A percentile compares a stretch with the other conserved stretches of the same genome.
Conservation (phyloP, 1,140 invertebrate genomes). For the Trichogramma pretiosum region DNA sequence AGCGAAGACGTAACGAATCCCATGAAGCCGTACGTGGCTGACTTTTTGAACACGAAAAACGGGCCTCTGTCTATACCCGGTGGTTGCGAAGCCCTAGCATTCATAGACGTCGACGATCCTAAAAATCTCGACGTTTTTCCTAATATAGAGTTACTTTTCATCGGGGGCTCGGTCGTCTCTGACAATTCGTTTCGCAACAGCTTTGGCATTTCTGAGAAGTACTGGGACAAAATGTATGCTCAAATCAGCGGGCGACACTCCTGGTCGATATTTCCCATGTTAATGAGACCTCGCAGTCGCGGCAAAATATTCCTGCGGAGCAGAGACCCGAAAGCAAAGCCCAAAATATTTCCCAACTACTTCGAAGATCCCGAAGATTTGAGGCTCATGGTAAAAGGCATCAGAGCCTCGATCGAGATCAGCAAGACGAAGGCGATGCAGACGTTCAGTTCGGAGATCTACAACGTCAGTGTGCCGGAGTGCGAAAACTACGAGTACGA, state of each 20-base stretch:
- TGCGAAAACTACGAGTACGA: slow-evolving; percentile 56
- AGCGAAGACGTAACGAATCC: slow-evolving; percentile 20
- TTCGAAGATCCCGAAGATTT: slow-evolving; percentile 58
- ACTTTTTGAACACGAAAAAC: slow-evolving; percentile 46
- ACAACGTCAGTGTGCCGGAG: slow-evolving; percentile 52
- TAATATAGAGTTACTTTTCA: slow-evolving; percentile 65
- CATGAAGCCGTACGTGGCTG: slow-evolving; percentile 32
- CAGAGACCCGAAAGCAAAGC: slow-evolving; percentile 62
- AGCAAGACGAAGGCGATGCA: slow-evolving; percentile 51
- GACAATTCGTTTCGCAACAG: slow-evolving; percentile 45
- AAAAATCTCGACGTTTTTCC: slow-evolving; percentile 56
- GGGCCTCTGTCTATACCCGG: slow-evolving; percentile 71
- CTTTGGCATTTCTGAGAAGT: slow-evolving; percentile 51
- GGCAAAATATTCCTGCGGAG: slow-evolving; percentile 60
- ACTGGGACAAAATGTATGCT: slow-evolving; percentile 47
- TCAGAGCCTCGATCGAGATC: slow-evolving; percentile 52
- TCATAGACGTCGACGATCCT: slow-evolving; percentile 61
- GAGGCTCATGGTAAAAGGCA: slow-evolving; percentile 53
- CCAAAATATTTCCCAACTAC: slow-evolving; percentile 76
- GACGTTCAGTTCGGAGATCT: slow-evolving; percentile 51
- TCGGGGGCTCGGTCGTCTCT: slow-evolving; percentile 47
- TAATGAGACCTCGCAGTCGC: slow-evolving; percentile 64
- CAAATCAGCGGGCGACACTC: slow-evolving; percentile 46
- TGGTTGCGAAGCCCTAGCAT: slow-evolving; percentile 70
- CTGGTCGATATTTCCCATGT: slow-evolving; percentile 59